These are phyloP conservation scores for Sphaerophoria taeniata DNA, from an alignment of 2,888 invertebrate species.

Conservation along the genomic window DNA sequence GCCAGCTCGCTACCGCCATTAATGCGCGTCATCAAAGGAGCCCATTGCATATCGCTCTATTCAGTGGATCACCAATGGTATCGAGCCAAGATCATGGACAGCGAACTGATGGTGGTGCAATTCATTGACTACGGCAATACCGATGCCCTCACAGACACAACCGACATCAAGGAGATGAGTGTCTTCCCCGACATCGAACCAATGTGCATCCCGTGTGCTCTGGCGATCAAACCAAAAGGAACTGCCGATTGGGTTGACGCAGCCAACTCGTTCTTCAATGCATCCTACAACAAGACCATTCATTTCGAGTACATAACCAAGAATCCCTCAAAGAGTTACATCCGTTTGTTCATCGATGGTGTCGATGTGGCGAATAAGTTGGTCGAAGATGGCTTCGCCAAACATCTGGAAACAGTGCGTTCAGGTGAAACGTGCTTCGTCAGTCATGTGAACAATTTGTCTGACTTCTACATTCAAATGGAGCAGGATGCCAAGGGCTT, in stretches of 20 bases:
- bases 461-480: slow-evolving; percentile 91
- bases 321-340: slow-evolving; percentile 82
- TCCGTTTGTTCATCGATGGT: slow-evolving; percentile 86
- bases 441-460: slow-evolving; percentile 89
- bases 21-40: slow-evolving; percentile 83
- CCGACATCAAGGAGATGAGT: slow-evolving; percentile 85
- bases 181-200: slow-evolving; percentile 83
- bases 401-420: slow-evolving; percentile 84
- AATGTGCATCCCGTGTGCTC: slow-evolving; percentile 86
- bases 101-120: slow-evolving; percentile 89
- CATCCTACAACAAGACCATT: slow-evolving; percentile 80
- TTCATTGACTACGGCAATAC: slow-evolving; percentile 92
- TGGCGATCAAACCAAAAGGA: slow-evolving; percentile 87
- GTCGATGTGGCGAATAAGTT: slow-evolving; percentile 86
- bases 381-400: slow-evolving; percentile 85
- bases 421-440: slow-evolving; percentile 88
- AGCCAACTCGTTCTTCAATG: slow-evolving; percentile 85
- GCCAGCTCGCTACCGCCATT: slow-evolving; percentile 84
- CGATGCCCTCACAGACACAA: slow-evolving; percentile 87
- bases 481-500: slow-evolving; percentile 86
- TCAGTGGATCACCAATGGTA: slow-evolving; percentile 94
- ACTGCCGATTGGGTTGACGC: slow-evolving; percentile 87
- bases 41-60: slow-evolving; percentile 90
- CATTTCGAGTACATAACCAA: slow-evolving; percentile 82
- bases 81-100: slow-evolving; percentile 93